These are phyloP conservation scores for Tetragnatha versicolor DNA, from an alignment of 1,140 invertebrate species.

Conservation along the genomic window DNA sequence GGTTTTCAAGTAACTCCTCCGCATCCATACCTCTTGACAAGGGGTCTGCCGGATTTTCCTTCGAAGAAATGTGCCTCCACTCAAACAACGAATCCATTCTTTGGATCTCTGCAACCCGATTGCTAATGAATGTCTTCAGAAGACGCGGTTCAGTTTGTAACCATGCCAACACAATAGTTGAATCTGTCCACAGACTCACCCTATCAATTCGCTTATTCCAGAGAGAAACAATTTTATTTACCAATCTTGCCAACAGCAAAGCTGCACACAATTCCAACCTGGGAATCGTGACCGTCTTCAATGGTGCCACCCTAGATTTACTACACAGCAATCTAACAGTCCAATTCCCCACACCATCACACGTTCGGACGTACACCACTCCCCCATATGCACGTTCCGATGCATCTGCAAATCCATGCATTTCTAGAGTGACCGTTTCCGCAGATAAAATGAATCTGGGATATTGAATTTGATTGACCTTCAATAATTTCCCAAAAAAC, in stretches of 20 bases:
- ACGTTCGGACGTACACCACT: neutral
- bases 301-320: conserved; percentile 59
- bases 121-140: conserved; percentile 52
- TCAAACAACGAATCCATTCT: neutral
- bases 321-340: conserved; percentile 9
- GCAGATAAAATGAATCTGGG: neutral
- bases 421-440: conserved; percentile 35
- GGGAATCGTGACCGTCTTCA: conserved; percentile 59
- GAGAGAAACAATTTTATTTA: conserved; percentile 12
- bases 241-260: conserved; percentile 3
- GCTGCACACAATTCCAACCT: conserved; percentile 53
- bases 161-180: conserved; percentile 62
- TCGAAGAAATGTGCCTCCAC: conserved; percentile 48
- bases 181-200: conserved; percentile 57
- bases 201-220: conserved; percentile 52
- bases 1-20: too few relatives aligned
- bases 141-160: conserved; percentile 58
- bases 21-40: too few relatives aligned
- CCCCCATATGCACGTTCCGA: conserved; percentile 6
- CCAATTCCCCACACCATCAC: too few relatives aligned
- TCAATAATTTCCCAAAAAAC: neutral
- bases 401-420: conserved; percentile 46
- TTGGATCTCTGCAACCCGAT: conserved; percentile 20
- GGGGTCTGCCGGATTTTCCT: conserved; percentile 57
- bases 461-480: neutral